Conservation (phyloP, 2,113 vertebrate genomes). For the Polypterus bichir region DNA sequence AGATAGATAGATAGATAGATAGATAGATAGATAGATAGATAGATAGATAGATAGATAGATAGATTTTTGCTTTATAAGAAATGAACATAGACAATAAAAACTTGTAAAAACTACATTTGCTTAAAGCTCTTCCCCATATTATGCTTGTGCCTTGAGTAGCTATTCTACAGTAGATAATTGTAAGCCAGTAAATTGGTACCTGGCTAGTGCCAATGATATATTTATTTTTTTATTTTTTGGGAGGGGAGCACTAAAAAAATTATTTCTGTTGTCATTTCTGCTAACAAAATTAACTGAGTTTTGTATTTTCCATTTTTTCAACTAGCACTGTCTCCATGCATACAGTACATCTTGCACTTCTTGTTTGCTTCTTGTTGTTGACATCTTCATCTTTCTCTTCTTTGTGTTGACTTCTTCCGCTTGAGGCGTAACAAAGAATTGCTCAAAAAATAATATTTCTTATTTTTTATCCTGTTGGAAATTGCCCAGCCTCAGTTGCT, state of each 20-base stretch:
- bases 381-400: background rate
- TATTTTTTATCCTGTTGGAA: constrained; percentile 24
- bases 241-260: background rate
- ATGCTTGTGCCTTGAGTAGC: too few relatives aligned
- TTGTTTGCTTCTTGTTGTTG: background rate
- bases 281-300: background rate
- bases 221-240: background rate
- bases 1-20: too few relatives aligned
- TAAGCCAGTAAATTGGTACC: too few relatives aligned
- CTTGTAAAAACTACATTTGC: too few relatives aligned
- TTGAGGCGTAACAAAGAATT: constrained; percentile 14
- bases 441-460: constrained; percentile 13
- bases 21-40: too few relatives aligned
- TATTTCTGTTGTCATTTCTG: background rate
- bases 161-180: too few relatives aligned
- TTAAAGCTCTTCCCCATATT: too few relatives aligned
- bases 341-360: background rate
- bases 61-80: too few relatives aligned
- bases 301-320: too few relatives aligned
- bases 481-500: constrained; percentile 2
- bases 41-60: too few relatives aligned
- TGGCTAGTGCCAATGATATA: too few relatives aligned
- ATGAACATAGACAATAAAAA: too few relatives aligned
- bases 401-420: constrained; percentile 2
- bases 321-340: background rate